Conservation (phyloP, 2,113 vertebrate species). For the Procavia capensis region DNA sequence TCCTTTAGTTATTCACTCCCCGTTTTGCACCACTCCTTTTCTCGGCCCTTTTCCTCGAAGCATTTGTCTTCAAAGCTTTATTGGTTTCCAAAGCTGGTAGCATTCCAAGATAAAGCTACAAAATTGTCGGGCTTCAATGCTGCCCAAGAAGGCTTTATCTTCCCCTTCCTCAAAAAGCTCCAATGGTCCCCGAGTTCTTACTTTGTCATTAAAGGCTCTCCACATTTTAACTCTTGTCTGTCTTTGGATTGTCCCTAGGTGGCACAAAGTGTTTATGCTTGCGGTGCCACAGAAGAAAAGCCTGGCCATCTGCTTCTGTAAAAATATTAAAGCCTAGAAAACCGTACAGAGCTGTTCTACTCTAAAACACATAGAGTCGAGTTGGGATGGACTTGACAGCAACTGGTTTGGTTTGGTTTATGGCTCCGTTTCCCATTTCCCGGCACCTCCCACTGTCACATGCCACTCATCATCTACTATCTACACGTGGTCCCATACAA, state of each 20-base stretch:
- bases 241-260: background rate
- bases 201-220: constrained; percentile 1
- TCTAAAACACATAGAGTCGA: background rate
- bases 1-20: background rate
- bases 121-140: constrained; percentile 15
- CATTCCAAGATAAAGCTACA: background rate
- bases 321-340: background rate
- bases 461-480: background rate
- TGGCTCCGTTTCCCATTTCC: constrained; percentile 6
- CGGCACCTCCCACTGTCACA: background rate
- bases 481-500: background rate
- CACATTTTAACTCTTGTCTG: background rate
- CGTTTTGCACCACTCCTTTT: background rate
- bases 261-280: background rate
- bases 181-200: constrained; percentile 5
- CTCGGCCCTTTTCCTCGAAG: background rate
- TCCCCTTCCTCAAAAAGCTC: background rate
- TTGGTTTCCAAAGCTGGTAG: constrained; percentile 4
- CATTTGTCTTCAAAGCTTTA: background rate
- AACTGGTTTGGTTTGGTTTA: too few species aligned
- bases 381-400: too few species aligned
- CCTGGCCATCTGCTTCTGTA: background rate
- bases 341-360: background rate
- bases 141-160: constrained; percentile 3
- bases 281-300: background rate